Evolutionary conservation across 1,140 invertebrate genomes (phyloP).

Genomic region (Bombus difficillimus): DNA sequence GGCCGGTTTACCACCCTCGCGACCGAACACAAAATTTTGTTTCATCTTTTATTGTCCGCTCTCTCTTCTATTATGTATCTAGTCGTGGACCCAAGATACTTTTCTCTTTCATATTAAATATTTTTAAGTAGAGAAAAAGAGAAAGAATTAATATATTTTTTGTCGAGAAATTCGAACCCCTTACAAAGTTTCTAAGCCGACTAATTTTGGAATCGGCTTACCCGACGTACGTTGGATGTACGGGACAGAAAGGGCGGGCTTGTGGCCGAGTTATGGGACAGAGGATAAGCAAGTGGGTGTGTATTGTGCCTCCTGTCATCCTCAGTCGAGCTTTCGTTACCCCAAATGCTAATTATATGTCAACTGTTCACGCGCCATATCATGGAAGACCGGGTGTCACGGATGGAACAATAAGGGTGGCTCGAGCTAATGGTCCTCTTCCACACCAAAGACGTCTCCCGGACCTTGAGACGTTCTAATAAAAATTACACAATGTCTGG

Average conservation of each 20-base stretch:
- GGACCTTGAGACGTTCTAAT: conserved; percentile 11
- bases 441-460: conserved; percentile 29
- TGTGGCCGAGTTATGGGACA: conserved; percentile 72
- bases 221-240: conserved; percentile 5
- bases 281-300: conserved; percentile 63
- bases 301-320: conserved; percentile 79
- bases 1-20: not conserved
- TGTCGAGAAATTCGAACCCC: conserved; percentile 11
- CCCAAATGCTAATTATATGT: conserved; percentile 80
- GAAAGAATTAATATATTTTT: not conserved
- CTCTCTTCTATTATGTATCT: not conserved
- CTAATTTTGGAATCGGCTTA: conserved; percentile 70
- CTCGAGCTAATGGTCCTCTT: conserved; percentile 65
- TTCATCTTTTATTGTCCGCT: not conserved
- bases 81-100: not conserved
- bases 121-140: not conserved
- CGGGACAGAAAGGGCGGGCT: conserved; percentile 58
- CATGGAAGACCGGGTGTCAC: conserved; percentile 65
- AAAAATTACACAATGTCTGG: conserved; percentile 31
- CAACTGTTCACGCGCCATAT: conserved; percentile 71
- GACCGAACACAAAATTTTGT: not conserved
- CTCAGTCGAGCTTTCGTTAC: conserved; percentile 76
- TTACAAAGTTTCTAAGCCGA: conserved; percentile 46
- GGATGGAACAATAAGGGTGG: conserved; percentile 69
- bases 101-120: no score